Evolutionary conservation across 1,140 invertebrate species (phyloP).

Genomic region (Diorhabda elongata): DNA sequence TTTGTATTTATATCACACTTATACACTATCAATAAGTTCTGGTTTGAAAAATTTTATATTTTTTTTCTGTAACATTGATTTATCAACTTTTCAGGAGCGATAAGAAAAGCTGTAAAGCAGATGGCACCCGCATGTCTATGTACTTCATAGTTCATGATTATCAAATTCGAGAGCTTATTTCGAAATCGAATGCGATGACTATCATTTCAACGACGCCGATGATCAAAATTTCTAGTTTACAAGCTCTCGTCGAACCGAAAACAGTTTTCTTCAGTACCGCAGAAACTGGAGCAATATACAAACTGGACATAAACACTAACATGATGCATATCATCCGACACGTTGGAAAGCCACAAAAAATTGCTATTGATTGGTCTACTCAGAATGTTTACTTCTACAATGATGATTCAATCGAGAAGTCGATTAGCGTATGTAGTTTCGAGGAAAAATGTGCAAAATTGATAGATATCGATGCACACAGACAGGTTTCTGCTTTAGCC

Average conservation of each 20-base stretch:
- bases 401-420: constrained; percentile 46
- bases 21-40: too few relatives aligned
- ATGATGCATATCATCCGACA: constrained; percentile 32
- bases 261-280: constrained; percentile 47
- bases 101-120: constrained; percentile 66
- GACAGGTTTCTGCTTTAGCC: constrained; percentile 50
- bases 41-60: too few relatives aligned
- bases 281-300: constrained; percentile 42
- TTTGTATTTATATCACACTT: too few relatives aligned
- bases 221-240: constrained; percentile 51
- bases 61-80: too few relatives aligned
- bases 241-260: constrained; percentile 46
- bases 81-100: constrained; percentile 51
- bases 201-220: constrained; percentile 47
- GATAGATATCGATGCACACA: constrained; percentile 61
- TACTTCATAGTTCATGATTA: constrained; percentile 50
- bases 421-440: constrained; percentile 56
- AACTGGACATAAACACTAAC: constrained; percentile 28
- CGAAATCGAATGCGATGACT: constrained; percentile 39
- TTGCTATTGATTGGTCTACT: constrained; percentile 75
- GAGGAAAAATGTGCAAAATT: constrained; percentile 54
- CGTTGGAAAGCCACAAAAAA: constrained; percentile 54
- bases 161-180: constrained; percentile 52
- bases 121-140: constrained; percentile 49
- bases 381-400: constrained; percentile 74